Evolutionary conservation across 2,888 invertebrate genomes (phyloP).

Genomic region (Anagyrus pseudococci): DNA sequence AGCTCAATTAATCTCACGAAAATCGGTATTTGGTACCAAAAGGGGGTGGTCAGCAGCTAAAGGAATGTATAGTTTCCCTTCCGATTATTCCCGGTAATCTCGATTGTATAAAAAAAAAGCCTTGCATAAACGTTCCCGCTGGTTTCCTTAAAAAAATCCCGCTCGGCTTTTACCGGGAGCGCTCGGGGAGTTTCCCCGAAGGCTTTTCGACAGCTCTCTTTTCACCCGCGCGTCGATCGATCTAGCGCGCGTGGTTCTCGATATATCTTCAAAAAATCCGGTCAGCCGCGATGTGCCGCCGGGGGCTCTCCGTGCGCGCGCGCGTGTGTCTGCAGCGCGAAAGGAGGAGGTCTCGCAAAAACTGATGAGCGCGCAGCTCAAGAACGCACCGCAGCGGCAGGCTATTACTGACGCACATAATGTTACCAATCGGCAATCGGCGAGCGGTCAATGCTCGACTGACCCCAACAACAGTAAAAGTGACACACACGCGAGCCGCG

Average conservation of each 20-base stretch:
- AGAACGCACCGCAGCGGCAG: conserved; percentile 22
- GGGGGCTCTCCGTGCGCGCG: no score
- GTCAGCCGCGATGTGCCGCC: no score
- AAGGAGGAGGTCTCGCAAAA: conserved; percentile 10
- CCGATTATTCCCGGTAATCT: background rate
- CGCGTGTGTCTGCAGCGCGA: no score
- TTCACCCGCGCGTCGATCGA: conserved; percentile 19
- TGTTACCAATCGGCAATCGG: conserved; percentile 43
- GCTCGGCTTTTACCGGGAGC: background rate
- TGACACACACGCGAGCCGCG: conserved; percentile 41
- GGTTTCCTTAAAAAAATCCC: conserved; percentile 5
- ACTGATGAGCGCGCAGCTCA: conserved; percentile 32
- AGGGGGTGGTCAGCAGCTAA: no score
- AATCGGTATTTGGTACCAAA: no score
- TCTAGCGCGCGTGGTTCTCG: no score
- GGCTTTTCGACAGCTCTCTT: conserved; percentile 35
- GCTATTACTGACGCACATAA: conserved; percentile 37
- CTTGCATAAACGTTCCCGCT: conserved; percentile 10
- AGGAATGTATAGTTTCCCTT: background rate
- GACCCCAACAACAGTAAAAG: conserved; percentile 59
- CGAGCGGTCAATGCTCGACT: conserved; percentile 58
- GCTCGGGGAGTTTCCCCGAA: no score
- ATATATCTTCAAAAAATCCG: no score
- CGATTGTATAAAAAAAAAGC: conserved; percentile 9
- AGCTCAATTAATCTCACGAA: no score